Evolutionary conservation across 1,140 invertebrate species (phyloP).

Genomic region (Phenacoccus solenopsis): DNA sequence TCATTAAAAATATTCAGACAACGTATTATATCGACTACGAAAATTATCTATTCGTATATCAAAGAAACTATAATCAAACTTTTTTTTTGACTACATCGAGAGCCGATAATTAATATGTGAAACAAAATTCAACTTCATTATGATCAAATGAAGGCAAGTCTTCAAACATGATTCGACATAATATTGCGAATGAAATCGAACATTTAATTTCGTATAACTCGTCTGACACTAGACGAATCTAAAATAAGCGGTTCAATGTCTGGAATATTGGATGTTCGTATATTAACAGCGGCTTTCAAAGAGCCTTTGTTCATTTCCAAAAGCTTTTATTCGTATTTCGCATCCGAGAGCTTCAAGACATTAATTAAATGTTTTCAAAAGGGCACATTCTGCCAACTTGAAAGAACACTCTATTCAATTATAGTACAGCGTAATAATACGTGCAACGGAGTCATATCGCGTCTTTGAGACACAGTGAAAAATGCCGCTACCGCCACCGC

Average conservation of each 20-base stretch:
- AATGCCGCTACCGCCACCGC: too few relatives aligned
- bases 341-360: not conserved
- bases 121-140: too few relatives aligned
- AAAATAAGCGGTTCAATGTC: not conserved
- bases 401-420: not conserved
- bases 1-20: too few relatives aligned
- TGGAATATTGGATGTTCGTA: not conserved
- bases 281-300: not conserved
- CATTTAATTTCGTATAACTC: not conserved
- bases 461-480: not conserved
- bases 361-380: constrained; percentile 4
- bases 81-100: too few relatives aligned
- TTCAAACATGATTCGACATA: not conserved
- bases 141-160: not conserved
- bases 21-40: too few relatives aligned
- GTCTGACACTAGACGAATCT: not conserved
- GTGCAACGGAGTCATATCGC: not conserved
- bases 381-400: not conserved
- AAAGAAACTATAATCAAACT: too few relatives aligned
- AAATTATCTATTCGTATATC: too few relatives aligned
- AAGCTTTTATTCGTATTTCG: not conserved
- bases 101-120: too few relatives aligned
- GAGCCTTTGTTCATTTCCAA: not conserved
- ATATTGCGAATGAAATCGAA: not conserved
- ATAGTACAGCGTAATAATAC: not conserved